Evolutionary conservation across 2,888 invertebrate genomes (phyloP).

Genomic region (Reticulitermes lucifugus): DNA sequence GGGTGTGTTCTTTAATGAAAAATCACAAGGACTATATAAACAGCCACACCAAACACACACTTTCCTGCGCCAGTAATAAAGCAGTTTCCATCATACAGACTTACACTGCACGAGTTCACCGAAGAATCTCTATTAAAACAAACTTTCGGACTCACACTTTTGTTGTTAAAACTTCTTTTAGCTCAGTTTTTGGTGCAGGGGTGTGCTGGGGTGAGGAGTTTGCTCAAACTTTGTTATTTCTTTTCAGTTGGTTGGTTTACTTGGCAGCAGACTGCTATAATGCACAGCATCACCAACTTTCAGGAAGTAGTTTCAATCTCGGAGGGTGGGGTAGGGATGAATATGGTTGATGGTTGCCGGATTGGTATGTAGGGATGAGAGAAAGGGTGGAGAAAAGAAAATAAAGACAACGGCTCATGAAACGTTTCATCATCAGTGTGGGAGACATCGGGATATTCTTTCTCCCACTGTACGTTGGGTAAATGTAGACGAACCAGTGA

Average conservation of each 20-base stretch:
- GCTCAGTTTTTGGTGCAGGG: background rate
- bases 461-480: too few species aligned
- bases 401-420: background rate
- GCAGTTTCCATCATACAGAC: background rate
- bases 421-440: background rate
- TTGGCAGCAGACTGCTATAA: conserved; percentile 30
- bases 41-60: background rate
- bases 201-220: background rate
- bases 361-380: background rate
- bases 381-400: background rate
- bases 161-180: conserved; percentile 35
- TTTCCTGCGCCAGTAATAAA: too few species aligned
- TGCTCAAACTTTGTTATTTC: conserved; percentile 32
- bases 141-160: conserved; percentile 23
- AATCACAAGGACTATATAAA: background rate
- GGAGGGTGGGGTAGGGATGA: background rate
- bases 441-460: too few species aligned
- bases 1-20: too few species aligned
- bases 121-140: conserved; percentile 31
- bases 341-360: conserved; percentile 18
- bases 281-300: conserved; percentile 19
- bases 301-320: conserved; percentile 25
- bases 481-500: too few species aligned
- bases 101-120: background rate
- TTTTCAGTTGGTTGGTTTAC: conserved; percentile 34